A percentile compares a stretch with the other conserved stretches of the same genome.
Conservation (phyloP, 2,113 vertebrate species). For the Synodontis membranacea region DNA sequence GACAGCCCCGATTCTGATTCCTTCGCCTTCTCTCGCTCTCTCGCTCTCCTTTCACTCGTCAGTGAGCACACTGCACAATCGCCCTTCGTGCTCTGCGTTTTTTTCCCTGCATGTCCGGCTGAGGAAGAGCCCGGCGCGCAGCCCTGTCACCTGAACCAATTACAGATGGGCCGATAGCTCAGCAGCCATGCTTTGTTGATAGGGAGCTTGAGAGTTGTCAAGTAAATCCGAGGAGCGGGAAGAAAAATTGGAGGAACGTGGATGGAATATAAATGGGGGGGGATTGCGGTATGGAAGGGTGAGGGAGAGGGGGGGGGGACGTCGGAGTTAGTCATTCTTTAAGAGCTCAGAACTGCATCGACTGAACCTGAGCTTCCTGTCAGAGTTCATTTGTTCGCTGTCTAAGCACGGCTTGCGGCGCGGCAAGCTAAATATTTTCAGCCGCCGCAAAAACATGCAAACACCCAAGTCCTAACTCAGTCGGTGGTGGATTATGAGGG, state of each 20-base stretch:
- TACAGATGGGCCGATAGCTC: constrained; percentile 49
- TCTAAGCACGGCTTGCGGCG: constrained; percentile 28
- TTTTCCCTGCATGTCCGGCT: constrained; percentile 27
- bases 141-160: constrained; percentile 51
- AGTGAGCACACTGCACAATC: neutral
- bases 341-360: constrained; percentile 35
- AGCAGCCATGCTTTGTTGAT: constrained; percentile 50
- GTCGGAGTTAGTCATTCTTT: constrained; percentile 50
- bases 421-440: constrained; percentile 30
- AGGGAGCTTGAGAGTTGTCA: constrained; percentile 57
- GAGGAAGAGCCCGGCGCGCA: constrained; percentile 4
- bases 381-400: constrained; percentile 40
- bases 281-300: constrained; percentile 25
- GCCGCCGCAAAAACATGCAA: neutral
- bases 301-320: constrained; percentile 53
- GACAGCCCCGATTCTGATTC: constrained; percentile 5
- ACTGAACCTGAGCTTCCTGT: constrained; percentile 40
- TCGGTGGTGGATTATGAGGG: constrained; percentile 30
- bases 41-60: constrained; percentile 30
- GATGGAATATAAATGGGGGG: constrained; percentile 36
- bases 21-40: neutral
- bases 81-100: constrained; percentile 25
- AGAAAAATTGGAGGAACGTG: constrained; percentile 42
- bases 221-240: constrained; percentile 56
- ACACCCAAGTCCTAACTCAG: constrained; percentile 32